Evolutionary conservation across 2,888 invertebrate species (phyloP), one percentile per base, ranked within the genome.

Genomic region (Flabesymbios commensalis): DNA sequence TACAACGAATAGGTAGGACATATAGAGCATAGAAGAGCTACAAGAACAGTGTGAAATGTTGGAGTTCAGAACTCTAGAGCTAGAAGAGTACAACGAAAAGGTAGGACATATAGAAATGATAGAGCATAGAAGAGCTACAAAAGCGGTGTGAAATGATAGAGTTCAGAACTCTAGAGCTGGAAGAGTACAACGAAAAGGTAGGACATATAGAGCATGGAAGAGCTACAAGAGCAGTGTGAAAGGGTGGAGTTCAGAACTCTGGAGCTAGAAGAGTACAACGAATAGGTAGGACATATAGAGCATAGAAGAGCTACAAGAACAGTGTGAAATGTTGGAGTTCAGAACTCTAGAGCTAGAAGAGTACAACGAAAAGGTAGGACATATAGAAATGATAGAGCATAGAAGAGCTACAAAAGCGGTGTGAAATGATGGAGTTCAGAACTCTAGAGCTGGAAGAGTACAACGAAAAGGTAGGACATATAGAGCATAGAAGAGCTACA

Each of bases 281-380:
- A n/a, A n/a, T n/a, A n/a, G n/a, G n/a, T n/a, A n/a, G n/a, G n/a
- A n/a, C n/a, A n/a, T n/a, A n/a, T n/a, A n/a, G n/a, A n/a, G n/a
- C n/a, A n/a, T n/a, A n/a, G n/a, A n/a, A n/a, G 73, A 73, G 51
- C 55, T 70, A 3, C 64, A 69, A 51, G 78, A 78, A 65, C 72
- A 74, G 49, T 70, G 72, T 47, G 79, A 79, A 59, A 74, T 73
- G 33, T 64, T 78, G 57, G 78, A 79, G 69, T 79, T 78, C 69
- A 67, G 74, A 55, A 61, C 76, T 45, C 69, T 77, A 33, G 78
- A 79, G 64, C 69, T 75, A 36, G 73, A 76, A 47, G 72, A 70
- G 39, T 47, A 49, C 42, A 57, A 54, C 19, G 65, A 69, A 42
- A 65, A 65, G 53, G 61, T 61, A 41, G n/a, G n/a, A n/a, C n/a